Evolutionary conservation across 2,888 invertebrate genomes (phyloP).

Genomic region (Caenorhabditis uteleia): DNA sequence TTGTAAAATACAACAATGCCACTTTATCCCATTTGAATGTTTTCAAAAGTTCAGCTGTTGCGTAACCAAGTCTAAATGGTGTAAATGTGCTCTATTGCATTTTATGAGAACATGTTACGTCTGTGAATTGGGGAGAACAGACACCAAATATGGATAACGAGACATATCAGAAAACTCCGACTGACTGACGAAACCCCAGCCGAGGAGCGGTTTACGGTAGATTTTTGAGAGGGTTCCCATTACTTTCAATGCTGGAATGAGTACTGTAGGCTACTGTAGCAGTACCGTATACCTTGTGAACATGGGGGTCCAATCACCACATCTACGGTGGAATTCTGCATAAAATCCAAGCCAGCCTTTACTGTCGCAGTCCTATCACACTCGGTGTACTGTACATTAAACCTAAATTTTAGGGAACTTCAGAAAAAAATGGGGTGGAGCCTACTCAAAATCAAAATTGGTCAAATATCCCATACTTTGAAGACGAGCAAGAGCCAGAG

Average conservation of each 20-base stretch:
- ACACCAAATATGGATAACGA: slow-evolving; percentile 31
- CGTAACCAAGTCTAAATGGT: slow-evolving; percentile 33
- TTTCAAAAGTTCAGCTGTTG: slow-evolving; percentile 34
- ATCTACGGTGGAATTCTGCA: slow-evolving; percentile 47
- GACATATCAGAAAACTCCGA: slow-evolving; percentile 18
- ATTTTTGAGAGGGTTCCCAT: slow-evolving; percentile 29
- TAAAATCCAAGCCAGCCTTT: slow-evolving; percentile 39
- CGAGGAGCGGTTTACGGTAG: slow-evolving; percentile 33
- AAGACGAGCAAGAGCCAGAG: slow-evolving; percentile 17
- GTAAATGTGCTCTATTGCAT: too few species aligned
- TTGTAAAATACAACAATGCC: slow-evolving; percentile 22
- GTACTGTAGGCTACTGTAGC: not conserved
- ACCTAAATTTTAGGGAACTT: slow-evolving; percentile 12
- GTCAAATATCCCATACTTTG: slow-evolving; percentile 3
- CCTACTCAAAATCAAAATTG: slow-evolving; percentile 31
- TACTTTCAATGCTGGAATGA: slow-evolving; percentile 15
- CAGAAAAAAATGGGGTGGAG: not conserved
- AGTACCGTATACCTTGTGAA: slow-evolving; percentile 8
- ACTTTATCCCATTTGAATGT: slow-evolving; percentile 37
- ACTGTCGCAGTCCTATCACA: slow-evolving; percentile 31
- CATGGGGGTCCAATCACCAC: slow-evolving; percentile 58
- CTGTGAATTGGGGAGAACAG: slow-evolving; percentile 26
- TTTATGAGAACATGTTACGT: too few species aligned
- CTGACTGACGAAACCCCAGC: slow-evolving; percentile 40
- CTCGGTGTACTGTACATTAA: slow-evolving; percentile 38